A percentile compares a stretch with the other conserved stretches of the same genome.
These are phyloP conservation scores for Crotalus tigris DNA, from an alignment of 2,113 vertebrate genomes.

Conservation along the genomic window DNA sequence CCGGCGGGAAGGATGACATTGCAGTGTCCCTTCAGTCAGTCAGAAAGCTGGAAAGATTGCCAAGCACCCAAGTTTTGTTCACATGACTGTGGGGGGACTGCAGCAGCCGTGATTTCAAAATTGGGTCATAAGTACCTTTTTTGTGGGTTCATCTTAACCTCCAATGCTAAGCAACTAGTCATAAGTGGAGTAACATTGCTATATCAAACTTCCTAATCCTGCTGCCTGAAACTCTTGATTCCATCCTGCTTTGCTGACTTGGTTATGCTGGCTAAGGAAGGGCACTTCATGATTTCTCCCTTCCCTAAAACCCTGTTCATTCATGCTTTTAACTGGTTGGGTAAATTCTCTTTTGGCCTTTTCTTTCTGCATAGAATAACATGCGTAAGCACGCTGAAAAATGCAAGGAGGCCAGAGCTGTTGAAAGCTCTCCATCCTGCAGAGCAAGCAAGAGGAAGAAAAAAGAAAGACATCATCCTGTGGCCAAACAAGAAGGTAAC, in stretches of 20 bases:
- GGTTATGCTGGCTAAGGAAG: neutral
- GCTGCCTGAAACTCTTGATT: neutral
- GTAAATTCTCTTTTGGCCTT: slow-evolving; percentile 11
- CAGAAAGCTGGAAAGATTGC: too few species aligned
- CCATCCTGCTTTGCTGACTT: neutral
- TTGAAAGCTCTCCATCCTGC: neutral
- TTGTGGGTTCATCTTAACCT: too few species aligned
- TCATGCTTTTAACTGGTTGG: slow-evolving; percentile 31
- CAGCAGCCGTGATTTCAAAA: too few species aligned
- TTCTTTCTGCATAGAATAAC: slow-evolving; percentile 52
- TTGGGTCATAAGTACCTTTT: too few species aligned
- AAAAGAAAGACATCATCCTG: neutral
- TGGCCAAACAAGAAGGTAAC: slow-evolving; percentile 54
- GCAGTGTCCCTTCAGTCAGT: too few species aligned
- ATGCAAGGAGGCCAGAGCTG: slow-evolving; percentile 14
- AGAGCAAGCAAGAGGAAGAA: slow-evolving; percentile 10
- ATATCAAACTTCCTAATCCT: neutral
- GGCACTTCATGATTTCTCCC: neutral
- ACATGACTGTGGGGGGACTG: too few species aligned
- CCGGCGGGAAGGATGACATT: too few species aligned
- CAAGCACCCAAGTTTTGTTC: too few species aligned
- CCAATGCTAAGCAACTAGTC: too few species aligned
- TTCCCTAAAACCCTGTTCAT: slow-evolving; percentile 26
- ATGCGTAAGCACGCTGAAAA: slow-evolving; percentile 53
- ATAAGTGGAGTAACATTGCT: neutral